Evolutionary conservation across 2,113 vertebrate species (phyloP).

Genomic region (Mustela nigripes): DNA sequence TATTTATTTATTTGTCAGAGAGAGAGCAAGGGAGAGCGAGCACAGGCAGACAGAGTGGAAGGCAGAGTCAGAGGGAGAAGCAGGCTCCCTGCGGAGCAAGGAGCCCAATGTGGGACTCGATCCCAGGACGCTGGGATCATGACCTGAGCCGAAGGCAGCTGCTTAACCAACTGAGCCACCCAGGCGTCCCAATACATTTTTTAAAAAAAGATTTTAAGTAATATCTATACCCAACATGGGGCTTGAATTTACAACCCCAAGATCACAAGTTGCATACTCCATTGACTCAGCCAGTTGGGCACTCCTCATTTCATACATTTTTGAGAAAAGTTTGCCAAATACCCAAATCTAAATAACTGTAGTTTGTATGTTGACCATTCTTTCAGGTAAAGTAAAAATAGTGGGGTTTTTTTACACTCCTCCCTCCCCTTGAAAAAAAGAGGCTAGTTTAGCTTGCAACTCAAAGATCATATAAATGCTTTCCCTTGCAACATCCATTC

Average conservation of each 20-base stretch:
- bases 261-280: not conserved
- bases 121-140: too few relatives aligned
- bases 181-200: too few relatives aligned
- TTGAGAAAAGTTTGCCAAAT: constrained; percentile 24
- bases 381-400: constrained; percentile 49
- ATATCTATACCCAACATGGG: not conserved
- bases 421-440: not conserved
- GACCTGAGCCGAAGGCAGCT: too few relatives aligned
- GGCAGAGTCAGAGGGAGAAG: too few relatives aligned
- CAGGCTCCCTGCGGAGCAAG: too few relatives aligned
- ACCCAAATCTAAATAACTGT: not conserved
- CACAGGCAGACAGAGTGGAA: too few relatives aligned
- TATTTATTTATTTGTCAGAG: too few relatives aligned
- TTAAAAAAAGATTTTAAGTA: not conserved
- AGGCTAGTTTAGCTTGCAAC: not conserved
- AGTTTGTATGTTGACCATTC: not conserved
- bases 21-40: too few relatives aligned
- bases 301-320: not conserved
- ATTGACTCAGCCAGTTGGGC: not conserved
- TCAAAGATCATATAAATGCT: not conserved
- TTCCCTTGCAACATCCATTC: not conserved
- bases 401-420: not conserved
- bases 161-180: too few relatives aligned
- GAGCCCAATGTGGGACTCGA: too few relatives aligned
- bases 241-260: not conserved